A percentile compares a stretch with the other conserved stretches of the same genome.
Conservation (phyloP, 1,140 invertebrate genomes). For the Zaprionus ornatus region DNA sequence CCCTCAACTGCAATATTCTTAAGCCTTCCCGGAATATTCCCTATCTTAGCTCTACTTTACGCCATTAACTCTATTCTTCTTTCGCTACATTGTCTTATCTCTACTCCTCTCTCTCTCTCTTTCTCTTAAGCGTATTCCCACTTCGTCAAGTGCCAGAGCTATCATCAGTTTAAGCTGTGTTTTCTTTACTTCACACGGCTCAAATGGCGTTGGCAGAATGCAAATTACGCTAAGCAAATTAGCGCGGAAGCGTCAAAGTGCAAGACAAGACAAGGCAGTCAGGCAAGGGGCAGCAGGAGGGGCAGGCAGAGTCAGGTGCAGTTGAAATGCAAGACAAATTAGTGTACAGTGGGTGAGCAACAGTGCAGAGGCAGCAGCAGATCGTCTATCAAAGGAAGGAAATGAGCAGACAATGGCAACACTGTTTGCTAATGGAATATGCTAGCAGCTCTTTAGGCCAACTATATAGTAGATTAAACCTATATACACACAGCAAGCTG, state of each 20-base stretch:
- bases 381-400: constrained; percentile 10
- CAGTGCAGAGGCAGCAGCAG: neutral
- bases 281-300: neutral
- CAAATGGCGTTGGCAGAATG: constrained; percentile 71
- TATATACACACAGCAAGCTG: neutral
- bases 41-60: neutral
- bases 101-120: neutral
- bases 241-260: constrained; percentile 74
- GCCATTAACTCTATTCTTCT: neutral
- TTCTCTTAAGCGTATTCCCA: neutral
- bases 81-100: neutral
- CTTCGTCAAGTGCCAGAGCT: constrained; percentile 1
- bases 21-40: neutral
- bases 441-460: neutral
- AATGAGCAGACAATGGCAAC: neutral
- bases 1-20: neutral
- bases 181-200: constrained; percentile 62
- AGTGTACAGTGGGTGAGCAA: constrained; percentile 48
- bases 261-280: constrained; percentile 31
- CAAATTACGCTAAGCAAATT: constrained; percentile 79
- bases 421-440: neutral
- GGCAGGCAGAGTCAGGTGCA: constrained; percentile 13
- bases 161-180: constrained; percentile 3
- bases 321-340: constrained; percentile 70
- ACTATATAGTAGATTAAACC: neutral